Percentiles rank a stretch among this genome's conserved stretches.
These are phyloP conservation scores for Hafferia zeledoni DNA, from an alignment of 2,797 vertebrate species.

Conservation along the genomic window DNA sequence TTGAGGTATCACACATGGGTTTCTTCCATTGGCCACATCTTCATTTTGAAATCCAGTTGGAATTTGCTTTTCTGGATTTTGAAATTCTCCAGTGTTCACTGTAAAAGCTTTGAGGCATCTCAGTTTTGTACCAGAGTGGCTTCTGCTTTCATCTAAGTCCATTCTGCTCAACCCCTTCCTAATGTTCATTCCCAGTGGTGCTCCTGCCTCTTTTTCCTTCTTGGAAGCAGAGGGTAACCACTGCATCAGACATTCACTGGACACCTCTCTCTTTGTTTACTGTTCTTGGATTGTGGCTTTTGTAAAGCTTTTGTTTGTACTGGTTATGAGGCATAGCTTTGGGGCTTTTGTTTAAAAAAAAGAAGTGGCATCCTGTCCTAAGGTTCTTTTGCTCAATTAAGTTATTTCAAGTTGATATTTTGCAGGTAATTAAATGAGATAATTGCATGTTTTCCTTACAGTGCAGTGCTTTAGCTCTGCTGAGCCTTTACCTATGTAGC, in stretches of 20 bases:
- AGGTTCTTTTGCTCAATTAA: background rate
- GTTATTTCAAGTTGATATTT: background rate
- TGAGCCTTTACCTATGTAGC: background rate
- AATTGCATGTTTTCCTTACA: background rate
- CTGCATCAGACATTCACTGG: background rate
- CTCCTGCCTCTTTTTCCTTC: background rate
- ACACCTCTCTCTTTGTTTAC: background rate
- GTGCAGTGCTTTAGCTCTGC: background rate
- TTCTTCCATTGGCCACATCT: background rate
- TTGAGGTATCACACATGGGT: background rate
- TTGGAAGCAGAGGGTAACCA: background rate
- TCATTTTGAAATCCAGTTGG: background rate
- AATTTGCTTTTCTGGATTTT: background rate
- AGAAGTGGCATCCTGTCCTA: background rate
- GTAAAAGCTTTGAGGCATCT: background rate
- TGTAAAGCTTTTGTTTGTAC: background rate
- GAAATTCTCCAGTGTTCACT: background rate
- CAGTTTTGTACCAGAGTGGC: background rate
- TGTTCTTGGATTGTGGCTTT: background rate
- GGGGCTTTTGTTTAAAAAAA: background rate
- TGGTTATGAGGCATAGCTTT: background rate
- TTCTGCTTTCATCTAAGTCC: background rate
- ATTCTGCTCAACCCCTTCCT: background rate
- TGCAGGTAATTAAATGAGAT: background rate
- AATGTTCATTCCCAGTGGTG: background rate